Conservation (phyloP, 2,888 invertebrate genomes). For the Carterocephalus palaemon region DNA sequence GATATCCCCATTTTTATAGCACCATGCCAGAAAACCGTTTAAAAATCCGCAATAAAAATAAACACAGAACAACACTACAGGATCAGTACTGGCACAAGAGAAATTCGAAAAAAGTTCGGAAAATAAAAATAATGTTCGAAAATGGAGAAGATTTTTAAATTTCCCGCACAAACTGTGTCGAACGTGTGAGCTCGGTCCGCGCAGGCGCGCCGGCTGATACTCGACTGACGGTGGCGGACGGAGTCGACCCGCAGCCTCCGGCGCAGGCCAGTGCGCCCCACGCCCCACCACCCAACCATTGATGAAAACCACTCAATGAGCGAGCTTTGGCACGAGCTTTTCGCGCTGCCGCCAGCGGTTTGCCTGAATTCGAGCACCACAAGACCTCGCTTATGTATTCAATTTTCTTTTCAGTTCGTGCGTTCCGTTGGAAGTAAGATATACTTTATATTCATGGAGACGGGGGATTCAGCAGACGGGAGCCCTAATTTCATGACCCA, state of each 20-base stretch:
- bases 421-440: slow-evolving; percentile 10
- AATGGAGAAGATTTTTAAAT: slow-evolving; percentile 53
- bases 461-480: background rate
- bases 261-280: slow-evolving; percentile 48
- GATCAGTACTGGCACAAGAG: slow-evolving; percentile 46
- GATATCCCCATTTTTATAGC: slow-evolving; percentile 57
- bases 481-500: slow-evolving; percentile 5
- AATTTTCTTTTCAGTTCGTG: slow-evolving; percentile 20
- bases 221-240: slow-evolving; percentile 40
- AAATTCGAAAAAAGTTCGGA: slow-evolving; percentile 27
- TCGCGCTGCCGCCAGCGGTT: slow-evolving; percentile 24
- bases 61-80: slow-evolving; percentile 50
- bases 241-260: slow-evolving; percentile 49
- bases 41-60: slow-evolving; percentile 38
- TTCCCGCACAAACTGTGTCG: slow-evolving; percentile 51
- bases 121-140: slow-evolving; percentile 36
- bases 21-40: slow-evolving; percentile 55
- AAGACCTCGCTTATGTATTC: slow-evolving; percentile 19
- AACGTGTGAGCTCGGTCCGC: slow-evolving; percentile 40
- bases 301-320: slow-evolving; percentile 65
- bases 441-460: slow-evolving; percentile 20
- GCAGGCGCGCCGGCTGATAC: slow-evolving; percentile 54
- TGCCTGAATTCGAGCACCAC: slow-evolving; percentile 8
- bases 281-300: slow-evolving; percentile 63
- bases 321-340: slow-evolving; percentile 37